Conservation (phyloP, 2,888 invertebrate species). For the Nysson spinosus region DNA sequence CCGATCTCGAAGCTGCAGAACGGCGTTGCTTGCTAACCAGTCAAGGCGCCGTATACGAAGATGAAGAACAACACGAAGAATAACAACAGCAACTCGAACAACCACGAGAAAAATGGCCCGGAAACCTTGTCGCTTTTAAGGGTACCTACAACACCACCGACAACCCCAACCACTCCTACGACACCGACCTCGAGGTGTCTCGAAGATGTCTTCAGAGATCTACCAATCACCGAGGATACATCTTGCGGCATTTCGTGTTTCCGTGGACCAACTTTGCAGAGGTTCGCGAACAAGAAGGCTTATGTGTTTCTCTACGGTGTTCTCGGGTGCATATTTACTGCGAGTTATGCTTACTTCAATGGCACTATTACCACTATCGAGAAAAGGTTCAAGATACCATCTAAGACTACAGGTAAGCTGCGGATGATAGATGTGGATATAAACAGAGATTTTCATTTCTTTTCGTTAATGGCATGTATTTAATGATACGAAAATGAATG, state of each 20-base stretch:
- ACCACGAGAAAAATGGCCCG: conserved; percentile 71
- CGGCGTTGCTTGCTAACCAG: conserved; percentile 18
- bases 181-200: conserved; percentile 64
- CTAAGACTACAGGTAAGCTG: conserved; percentile 82
- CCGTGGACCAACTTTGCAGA: conserved; percentile 80
- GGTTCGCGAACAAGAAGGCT: conserved; percentile 81
- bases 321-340: conserved; percentile 84
- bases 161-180: conserved; percentile 61
- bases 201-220: conserved; percentile 78
- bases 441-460: too few species aligned
- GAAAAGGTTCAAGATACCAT: conserved; percentile 86
- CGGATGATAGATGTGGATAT: too few species aligned
- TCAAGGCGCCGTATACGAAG: conserved; percentile 15
- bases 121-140: conserved; percentile 68
- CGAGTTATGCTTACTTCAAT: conserved; percentile 85
- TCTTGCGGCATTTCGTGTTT: conserved; percentile 83
- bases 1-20: conserved; percentile 30
- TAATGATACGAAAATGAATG: too few species aligned
- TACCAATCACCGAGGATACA: conserved; percentile 81
- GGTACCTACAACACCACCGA: conserved; percentile 62
- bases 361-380: conserved; percentile 87
- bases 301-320: conserved; percentile 83
- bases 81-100: conserved; percentile 62
- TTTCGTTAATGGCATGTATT: too few species aligned
- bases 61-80: conserved; percentile 57